Conservation (phyloP, 2,113 vertebrate species). For the Nannobrachium achirus region DNA sequence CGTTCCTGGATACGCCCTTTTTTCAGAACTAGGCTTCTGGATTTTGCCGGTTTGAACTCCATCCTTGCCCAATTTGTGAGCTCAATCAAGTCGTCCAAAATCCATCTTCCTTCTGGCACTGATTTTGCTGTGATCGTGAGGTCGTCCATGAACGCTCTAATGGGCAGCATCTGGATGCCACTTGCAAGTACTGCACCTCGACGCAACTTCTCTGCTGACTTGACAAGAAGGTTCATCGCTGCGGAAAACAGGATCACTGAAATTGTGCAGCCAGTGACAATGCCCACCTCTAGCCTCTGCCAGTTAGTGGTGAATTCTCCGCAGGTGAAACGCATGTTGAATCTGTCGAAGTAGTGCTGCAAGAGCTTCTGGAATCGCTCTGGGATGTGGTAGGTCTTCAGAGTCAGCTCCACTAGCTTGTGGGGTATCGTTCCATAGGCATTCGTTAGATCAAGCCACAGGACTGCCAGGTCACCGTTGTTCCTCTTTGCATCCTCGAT, state of each 20-base stretch:
- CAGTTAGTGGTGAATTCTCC: conserved; percentile 1
- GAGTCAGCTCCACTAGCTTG: background rate
- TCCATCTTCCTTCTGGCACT: no score
- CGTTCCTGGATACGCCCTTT: conserved; percentile 1
- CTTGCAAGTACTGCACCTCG: no score
- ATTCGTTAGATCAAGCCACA: conserved; percentile 27
- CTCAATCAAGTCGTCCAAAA: no score
- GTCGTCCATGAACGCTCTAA: no score
- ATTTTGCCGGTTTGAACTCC: conserved; percentile 6
- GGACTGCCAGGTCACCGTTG: conserved; percentile 4
- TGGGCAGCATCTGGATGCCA: conserved; percentile 18
- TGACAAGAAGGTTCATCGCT: no score
- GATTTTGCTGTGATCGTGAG: no score
- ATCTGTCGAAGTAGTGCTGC: no score
- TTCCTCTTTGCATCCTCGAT: conserved; percentile 3
- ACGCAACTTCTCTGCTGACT: no score
- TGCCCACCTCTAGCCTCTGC: no score
- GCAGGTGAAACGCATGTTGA: conserved; percentile 18
- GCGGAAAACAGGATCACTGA: conserved; percentile 18
- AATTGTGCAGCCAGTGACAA: conserved; percentile 18
- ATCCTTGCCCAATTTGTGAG: no score
- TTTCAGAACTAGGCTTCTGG: conserved; percentile 21
- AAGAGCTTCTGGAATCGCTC: background rate
- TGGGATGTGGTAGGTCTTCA: background rate
- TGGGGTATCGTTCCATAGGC: conserved; percentile 6